These are phyloP conservation scores for Mastacembelus armatus DNA, from an alignment of 2,797 vertebrate genomes.

Conservation along the genomic window DNA sequence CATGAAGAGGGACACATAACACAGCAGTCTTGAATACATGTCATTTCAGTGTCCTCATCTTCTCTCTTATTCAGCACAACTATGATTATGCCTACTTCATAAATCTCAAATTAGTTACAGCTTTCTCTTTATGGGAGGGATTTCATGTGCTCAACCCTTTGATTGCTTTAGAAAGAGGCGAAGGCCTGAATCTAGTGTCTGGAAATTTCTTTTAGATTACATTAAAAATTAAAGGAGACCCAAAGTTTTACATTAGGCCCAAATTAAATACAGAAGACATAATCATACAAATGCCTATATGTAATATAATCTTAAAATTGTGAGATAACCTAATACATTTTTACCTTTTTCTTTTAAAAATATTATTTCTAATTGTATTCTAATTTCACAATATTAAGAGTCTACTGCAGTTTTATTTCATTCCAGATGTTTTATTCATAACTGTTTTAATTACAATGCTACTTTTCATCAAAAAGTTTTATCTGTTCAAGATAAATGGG, in stretches of 20 bases:
- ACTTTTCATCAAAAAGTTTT: background rate
- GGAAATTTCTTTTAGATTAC: background rate
- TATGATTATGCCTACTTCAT: slow-evolving; percentile 31
- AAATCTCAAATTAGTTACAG: slow-evolving; percentile 20
- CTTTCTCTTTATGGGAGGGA: slow-evolving; percentile 24
- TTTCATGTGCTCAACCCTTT: slow-evolving; percentile 35
- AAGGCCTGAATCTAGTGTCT: slow-evolving; percentile 1
- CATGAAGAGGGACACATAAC: slow-evolving; percentile 16
- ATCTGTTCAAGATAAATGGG: background rate
- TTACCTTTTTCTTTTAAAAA: background rate
- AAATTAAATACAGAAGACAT: background rate
- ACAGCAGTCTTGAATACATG: slow-evolving; percentile 13
- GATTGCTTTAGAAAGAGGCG: slow-evolving; percentile 33
- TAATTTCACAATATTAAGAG: background rate
- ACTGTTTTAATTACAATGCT: background rate
- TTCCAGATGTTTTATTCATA: background rate
- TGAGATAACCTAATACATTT: slow-evolving; percentile 6
- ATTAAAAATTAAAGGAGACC: slow-evolving; percentile 9
- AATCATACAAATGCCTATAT: slow-evolving; percentile 1
- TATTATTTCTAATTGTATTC: background rate
- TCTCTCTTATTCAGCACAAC: slow-evolving; percentile 41
- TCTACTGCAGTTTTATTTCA: background rate
- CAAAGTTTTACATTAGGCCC: slow-evolving; percentile 24
- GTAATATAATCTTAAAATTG: background rate
- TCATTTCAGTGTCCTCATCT: slow-evolving; percentile 40